These are phyloP conservation scores for Rhagoletis zephyria DNA, from an alignment of 1,140 invertebrate species.

Conservation along the genomic window DNA sequence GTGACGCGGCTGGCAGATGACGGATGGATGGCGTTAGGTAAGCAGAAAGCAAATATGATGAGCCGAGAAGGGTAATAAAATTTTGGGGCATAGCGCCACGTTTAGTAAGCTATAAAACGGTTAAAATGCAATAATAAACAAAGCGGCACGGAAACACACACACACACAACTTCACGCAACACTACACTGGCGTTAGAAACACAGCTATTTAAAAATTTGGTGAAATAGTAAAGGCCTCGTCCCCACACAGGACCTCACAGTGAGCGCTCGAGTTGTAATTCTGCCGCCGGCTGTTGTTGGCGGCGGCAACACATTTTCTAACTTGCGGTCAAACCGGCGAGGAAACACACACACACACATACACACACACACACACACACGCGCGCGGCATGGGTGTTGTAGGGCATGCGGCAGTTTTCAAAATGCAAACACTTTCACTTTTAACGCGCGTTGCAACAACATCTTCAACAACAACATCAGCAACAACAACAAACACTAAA, in stretches of 20 bases:
- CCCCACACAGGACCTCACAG: constrained; percentile 33
- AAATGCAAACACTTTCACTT: constrained; percentile 40
- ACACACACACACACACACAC: too few relatives aligned
- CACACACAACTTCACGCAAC: neutral
- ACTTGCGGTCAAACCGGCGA: constrained; percentile 30
- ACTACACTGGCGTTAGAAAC: neutral
- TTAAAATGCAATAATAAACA: constrained; percentile 52
- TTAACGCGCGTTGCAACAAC: neutral
- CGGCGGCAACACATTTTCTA: constrained; percentile 34
- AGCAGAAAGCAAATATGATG: neutral
- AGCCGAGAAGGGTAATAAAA: neutral
- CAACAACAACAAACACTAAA: neutral
- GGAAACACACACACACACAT: neutral
- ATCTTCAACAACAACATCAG: neutral
- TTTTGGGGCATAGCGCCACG: constrained; percentile 51
- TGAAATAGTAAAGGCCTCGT: neutral
- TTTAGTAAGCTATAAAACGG: constrained; percentile 48
- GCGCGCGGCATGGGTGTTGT: neutral
- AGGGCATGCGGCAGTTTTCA: constrained; percentile 10
- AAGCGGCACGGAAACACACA: neutral
- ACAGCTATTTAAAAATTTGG: constrained; percentile 22
- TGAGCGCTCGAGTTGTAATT: neutral
- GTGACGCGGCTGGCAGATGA: constrained; percentile 14
- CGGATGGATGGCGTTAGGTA: neutral
- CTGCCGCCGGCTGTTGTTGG: constrained; percentile 40